Conservation (phyloP, 2,797 vertebrate genomes). For the Enteromius radiatus region DNA sequence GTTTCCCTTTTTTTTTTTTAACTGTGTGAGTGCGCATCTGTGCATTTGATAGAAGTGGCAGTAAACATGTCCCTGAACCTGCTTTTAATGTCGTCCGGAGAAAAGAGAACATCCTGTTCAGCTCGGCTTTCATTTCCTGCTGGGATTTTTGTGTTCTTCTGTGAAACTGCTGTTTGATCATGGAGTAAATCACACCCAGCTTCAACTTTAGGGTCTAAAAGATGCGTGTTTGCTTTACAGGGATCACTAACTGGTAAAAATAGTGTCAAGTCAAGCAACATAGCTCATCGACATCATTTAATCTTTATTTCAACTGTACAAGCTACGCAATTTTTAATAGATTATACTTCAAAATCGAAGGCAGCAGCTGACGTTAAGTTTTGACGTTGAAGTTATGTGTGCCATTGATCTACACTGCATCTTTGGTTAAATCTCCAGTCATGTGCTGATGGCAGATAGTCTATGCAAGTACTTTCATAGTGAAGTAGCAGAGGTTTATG, state of each 20-base stretch:
- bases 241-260: not conserved
- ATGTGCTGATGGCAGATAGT: slow-evolving; percentile 2
- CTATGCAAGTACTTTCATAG: slow-evolving; percentile 24
- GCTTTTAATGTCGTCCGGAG: slow-evolving; percentile 38
- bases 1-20: slow-evolving; percentile 12
- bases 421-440: not conserved
- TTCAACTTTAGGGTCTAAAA: not conserved
- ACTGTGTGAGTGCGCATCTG: not conserved
- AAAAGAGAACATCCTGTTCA: slow-evolving; percentile 34
- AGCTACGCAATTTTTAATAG: not conserved
- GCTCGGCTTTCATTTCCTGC: slow-evolving; percentile 43
- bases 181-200: not conserved
- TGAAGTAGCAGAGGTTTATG: not conserved
- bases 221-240: not conserved
- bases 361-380: not conserved
- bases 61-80: not conserved
- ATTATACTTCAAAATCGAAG: not conserved
- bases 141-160: slow-evolving; percentile 5
- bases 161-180: not conserved
- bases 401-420: not conserved
- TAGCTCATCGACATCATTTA: not conserved
- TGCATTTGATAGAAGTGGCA: not conserved
- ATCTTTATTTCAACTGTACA: not conserved
- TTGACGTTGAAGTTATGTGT: not conserved
- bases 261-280: not conserved